Conservation (phyloP, 30 jellyfish, hydroid and myxozoan genomes). For the Hydractinia symbiolongicarpus region DNA sequence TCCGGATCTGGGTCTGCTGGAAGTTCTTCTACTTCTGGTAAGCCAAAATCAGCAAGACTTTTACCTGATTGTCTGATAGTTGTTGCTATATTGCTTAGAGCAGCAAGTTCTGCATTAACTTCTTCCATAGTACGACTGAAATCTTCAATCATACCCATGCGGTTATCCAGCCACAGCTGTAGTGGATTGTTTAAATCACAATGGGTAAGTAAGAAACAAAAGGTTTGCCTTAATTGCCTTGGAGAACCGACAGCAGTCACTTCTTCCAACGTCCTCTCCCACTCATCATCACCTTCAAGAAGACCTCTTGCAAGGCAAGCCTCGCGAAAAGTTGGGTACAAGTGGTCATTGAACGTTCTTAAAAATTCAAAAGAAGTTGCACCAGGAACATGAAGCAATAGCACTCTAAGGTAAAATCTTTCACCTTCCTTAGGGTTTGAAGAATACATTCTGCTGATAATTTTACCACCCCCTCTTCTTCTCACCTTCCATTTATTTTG, state of each 20-base stretch:
- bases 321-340: conserved; percentile 18
- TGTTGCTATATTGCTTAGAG: background rate
- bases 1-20: too few relatives aligned
- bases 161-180: background rate
- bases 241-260: background rate
- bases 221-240: background rate
- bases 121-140: background rate
- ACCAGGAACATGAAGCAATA: conserved; percentile 36
- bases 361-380: conserved; percentile 57
- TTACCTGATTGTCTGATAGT: background rate
- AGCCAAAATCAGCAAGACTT: background rate
- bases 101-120: background rate
- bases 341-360: too few relatives aligned
- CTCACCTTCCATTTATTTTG: conserved; percentile 25
- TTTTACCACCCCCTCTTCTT: conserved; percentile 29
- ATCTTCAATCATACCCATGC: background rate
- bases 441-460: conserved; percentile 44
- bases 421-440: conserved; percentile 42
- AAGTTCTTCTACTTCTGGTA: background rate
- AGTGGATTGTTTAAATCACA: background rate
- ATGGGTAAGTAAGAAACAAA: background rate
- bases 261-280: conserved; percentile 38
- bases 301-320: conserved; percentile 55
- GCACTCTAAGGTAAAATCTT: conserved; percentile 26
- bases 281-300: conserved; percentile 38